Evolutionary conservation across 1,140 invertebrate genomes (phyloP), one percentile per base, ranked within the genome.

Genomic region (Tribolium madens): DNA sequence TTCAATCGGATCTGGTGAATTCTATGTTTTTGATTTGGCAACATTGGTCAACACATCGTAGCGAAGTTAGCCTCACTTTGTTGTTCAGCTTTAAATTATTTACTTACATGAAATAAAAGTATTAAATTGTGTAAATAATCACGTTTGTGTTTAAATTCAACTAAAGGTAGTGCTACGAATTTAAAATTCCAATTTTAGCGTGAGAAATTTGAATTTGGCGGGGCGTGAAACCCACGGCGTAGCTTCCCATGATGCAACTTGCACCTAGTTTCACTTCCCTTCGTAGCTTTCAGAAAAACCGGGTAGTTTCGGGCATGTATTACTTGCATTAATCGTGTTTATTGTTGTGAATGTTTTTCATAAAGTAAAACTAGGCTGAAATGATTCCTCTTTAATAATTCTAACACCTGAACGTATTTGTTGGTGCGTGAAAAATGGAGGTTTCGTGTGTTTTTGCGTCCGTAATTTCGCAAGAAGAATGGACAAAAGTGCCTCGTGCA

Each of bases 401-500:
- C 3, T 13, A 33, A 9, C 3, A 26, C 4, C 21, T 64, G 17
- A 33, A 33, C 7, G 26, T 14, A 9, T 33, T 9, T 7, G 10
- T 64, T 31, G 6, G 7, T 36, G 36, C 13, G 31, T n/a, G 42
- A 68, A 72, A 73, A 4, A 77, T 77, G 76, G 76, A 73, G 60
- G 53, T 53, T 18, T 73, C 70, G 33, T 81, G 46, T 72, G 33
- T 84, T 78, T 82, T 84, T 74, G 80, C 81, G 5, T 26, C 84
- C 10, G 81, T 83, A 14, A 52, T 85, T 31, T 81, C 77, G 18
- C 76, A 82, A 36, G 86, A 88, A 13, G 89, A 90, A 83, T 86
- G 89, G 76, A 73, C 83, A n/a, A 83, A 81, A 53, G 86, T 90
- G 48, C 87, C 88, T 1, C 81, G 81, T 10, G 84, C 83, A 74